Conservation (phyloP, 2,113 vertebrate genomes). For the Ammodytes marinus region DNA sequence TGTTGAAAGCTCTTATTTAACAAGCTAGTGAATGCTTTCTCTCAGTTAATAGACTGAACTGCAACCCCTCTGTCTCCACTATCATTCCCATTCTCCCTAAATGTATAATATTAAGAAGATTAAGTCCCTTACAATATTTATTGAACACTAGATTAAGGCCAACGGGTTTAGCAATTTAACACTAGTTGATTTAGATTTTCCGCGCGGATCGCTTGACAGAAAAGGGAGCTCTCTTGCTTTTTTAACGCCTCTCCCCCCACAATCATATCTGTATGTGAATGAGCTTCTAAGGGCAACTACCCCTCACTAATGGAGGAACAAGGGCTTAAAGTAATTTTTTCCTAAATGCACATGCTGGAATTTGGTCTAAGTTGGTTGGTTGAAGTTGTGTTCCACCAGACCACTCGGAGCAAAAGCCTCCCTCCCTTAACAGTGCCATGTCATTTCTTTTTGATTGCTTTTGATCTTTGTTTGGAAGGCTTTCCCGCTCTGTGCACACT, state of each 20-base stretch:
- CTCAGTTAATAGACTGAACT: conserved; percentile 57
- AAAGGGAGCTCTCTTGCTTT: conserved; percentile 29
- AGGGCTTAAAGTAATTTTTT: conserved; percentile 35
- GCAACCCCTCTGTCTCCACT: conserved; percentile 3
- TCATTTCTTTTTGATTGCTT: conserved; percentile 65
- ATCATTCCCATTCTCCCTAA: conserved; percentile 28
- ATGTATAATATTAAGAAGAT: conserved; percentile 35
- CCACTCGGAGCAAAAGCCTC: conserved; percentile 43
- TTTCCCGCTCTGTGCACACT: conserved; percentile 54
- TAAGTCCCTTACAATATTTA: conserved; percentile 65
- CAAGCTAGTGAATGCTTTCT: conserved; percentile 51
- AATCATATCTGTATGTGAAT: conserved; percentile 25
- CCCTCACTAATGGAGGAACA: conserved; percentile 17
- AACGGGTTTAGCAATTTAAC: conserved; percentile 43
- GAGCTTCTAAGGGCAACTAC: background rate
- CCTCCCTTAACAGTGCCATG: conserved; percentile 48
- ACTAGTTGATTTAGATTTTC: conserved; percentile 33
- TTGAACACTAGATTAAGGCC: conserved; percentile 68
- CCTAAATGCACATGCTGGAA: conserved; percentile 45
- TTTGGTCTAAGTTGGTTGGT: conserved; percentile 19
- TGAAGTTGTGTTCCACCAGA: conserved; percentile 33
- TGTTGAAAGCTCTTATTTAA: conserved; percentile 56
- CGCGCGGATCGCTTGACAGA: conserved; percentile 33
- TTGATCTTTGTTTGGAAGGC: conserved; percentile 62
- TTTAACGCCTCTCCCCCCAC: conserved; percentile 20